phyloP scores from a whole-genome alignment of 2,797 vertebrate genomes.

The Pangasius sanitwongsei region DNA sequence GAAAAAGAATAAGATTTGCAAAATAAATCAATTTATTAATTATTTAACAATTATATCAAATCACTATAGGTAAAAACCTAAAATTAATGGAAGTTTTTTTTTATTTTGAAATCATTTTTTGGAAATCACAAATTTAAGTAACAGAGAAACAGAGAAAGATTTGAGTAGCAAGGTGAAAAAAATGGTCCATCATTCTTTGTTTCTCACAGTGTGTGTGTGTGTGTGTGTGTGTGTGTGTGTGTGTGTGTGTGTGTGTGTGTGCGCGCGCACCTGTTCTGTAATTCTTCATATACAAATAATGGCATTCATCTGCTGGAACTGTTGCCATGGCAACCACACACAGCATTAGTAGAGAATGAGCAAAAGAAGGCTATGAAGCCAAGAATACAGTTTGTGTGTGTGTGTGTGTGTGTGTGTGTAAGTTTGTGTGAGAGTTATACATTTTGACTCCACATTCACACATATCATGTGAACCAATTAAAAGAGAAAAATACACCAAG shows the following conservation, averaged over 20 bases:
- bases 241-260: not conserved
- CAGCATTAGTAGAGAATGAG: conserved; percentile 36
- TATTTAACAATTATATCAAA: too few relatives aligned
- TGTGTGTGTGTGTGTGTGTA: not conserved
- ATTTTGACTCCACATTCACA: not conserved
- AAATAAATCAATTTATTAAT: too few relatives aligned
- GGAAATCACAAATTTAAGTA: not conserved
- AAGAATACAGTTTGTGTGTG: not conserved
- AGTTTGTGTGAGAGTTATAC: not conserved
- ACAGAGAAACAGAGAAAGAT: not conserved
- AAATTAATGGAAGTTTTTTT: too few relatives aligned
- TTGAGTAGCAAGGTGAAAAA: not conserved
- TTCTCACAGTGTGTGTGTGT: not conserved
- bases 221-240: conserved; percentile 10
- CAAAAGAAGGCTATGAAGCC: conserved; percentile 12
- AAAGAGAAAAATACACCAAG: too few relatives aligned
- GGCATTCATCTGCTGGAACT: conserved; percentile 43
- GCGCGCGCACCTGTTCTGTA: not conserved
- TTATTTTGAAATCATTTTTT: not conserved
- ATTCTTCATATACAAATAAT: conserved; percentile 50
- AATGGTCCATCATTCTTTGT: not conserved
- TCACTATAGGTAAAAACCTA: too few relatives aligned
- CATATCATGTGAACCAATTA: not conserved
- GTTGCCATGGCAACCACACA: conserved; percentile 52
- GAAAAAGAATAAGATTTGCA: too few relatives aligned